A percentile compares a stretch with the other conserved stretches of the same genome.
These are phyloP conservation scores for Catonia carolina DNA, from an alignment of 2,888 invertebrate species.

Conservation along the genomic window DNA sequence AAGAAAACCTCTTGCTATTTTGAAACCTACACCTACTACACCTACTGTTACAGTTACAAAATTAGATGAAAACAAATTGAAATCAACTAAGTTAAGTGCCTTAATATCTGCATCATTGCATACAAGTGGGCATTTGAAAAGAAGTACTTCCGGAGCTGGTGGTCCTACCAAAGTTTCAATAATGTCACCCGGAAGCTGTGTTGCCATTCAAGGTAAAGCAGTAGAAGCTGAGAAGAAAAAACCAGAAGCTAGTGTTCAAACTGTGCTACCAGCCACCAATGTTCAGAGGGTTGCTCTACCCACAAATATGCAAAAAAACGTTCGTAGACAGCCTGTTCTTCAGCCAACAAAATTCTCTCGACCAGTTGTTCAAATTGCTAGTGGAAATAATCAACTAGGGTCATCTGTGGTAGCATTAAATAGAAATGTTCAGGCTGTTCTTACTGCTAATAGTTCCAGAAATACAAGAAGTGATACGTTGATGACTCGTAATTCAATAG, in stretches of 20 bases:
- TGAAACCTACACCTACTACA: constrained; percentile 40
- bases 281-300: constrained; percentile 39
- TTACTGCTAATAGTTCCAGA: constrained; percentile 41
- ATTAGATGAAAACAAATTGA: constrained; percentile 32
- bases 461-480: constrained; percentile 35
- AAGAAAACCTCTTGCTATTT: constrained; percentile 42
- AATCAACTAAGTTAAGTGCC: constrained; percentile 46
- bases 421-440: constrained; percentile 40
- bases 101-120: constrained; percentile 45
- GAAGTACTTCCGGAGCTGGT: constrained; percentile 5
- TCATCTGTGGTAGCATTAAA: constrained; percentile 42
- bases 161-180: constrained; percentile 26
- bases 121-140: constrained; percentile 29
- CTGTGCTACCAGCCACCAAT: constrained; percentile 7
- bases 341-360: constrained; percentile 46
- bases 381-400: constrained; percentile 52
- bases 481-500: constrained; percentile 39
- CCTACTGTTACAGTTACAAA: constrained; percentile 31
- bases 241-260: constrained; percentile 42
- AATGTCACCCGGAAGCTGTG: constrained; percentile 35
- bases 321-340: constrained; percentile 40
- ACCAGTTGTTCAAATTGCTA: constrained; percentile 52
- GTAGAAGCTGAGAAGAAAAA: constrained; percentile 46
- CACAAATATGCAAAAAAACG: constrained; percentile 40
- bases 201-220: background rate